phyloP scores from a whole-genome alignment of 2,113 vertebrate genomes.

The Ochotona princeps region DNA sequence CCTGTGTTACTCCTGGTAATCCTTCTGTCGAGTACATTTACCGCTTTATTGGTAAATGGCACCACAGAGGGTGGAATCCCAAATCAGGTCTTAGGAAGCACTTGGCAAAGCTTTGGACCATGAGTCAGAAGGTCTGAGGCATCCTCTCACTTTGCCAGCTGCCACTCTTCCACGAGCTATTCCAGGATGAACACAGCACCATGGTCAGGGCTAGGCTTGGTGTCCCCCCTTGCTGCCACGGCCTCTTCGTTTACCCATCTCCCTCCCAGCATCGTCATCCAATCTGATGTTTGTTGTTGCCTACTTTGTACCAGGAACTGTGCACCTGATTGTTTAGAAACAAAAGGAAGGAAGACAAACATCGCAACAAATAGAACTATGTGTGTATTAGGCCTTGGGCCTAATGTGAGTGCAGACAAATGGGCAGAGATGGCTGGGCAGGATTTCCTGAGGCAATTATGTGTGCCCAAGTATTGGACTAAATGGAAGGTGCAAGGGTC shows the following conservation, averaged over 20 bases:
- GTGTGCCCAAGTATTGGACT: neutral
- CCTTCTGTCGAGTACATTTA: neutral
- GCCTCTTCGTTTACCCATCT: neutral
- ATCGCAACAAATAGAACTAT: neutral
- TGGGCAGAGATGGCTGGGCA: neutral
- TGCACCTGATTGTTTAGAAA: constrained; percentile 1
- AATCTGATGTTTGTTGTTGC: neutral
- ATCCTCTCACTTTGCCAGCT: neutral
- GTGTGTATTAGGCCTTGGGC: neutral
- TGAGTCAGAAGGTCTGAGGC: neutral
- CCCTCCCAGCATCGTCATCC: neutral
- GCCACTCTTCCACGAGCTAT: neutral
- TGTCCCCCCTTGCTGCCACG: neutral
- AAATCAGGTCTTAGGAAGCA: neutral
- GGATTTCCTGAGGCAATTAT: too few relatives aligned
- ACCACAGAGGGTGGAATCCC: neutral
- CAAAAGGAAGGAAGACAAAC: neutral
- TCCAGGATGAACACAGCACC: neutral
- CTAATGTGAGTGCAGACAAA: neutral
- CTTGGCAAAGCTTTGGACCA: neutral
- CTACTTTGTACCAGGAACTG: neutral
- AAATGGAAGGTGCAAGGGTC: neutral
- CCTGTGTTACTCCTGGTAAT: neutral
- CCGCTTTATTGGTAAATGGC: neutral
- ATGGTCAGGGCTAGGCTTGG: too few relatives aligned